Conservation (phyloP, 2,888 invertebrate genomes). For the Cryptus armator region DNA sequence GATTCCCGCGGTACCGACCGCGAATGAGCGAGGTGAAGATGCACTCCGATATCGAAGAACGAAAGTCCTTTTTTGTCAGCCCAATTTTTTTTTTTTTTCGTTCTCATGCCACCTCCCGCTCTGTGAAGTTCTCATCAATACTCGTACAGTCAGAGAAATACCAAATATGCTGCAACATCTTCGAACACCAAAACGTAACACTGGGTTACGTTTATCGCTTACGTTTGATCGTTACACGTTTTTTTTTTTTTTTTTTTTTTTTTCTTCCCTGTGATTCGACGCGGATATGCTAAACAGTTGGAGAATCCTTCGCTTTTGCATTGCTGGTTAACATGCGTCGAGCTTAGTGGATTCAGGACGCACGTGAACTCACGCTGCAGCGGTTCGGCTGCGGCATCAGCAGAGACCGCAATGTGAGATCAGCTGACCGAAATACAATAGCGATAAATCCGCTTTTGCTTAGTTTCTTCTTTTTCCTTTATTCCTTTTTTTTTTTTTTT, state of each 20-base stretch:
- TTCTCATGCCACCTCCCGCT: background rate
- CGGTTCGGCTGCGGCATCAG: conserved; percentile 4
- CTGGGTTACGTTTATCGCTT: background rate
- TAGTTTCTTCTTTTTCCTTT: conserved; percentile 9
- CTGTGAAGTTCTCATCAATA: conserved; percentile 4
- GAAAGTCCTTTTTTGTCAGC: conserved; percentile 41
- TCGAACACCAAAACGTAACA: conserved; percentile 1
- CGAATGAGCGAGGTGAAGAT: conserved; percentile 33
- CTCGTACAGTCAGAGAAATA: background rate
- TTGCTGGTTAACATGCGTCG: background rate
- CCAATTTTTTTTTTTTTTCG: background rate
- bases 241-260: conserved; percentile 13
- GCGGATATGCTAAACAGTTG: conserved; percentile 31
- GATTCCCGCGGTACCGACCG: conserved; percentile 15
- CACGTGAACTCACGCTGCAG: conserved; percentile 16
- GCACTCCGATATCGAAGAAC: conserved; percentile 53
- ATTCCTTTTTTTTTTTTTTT: conserved; percentile 16
- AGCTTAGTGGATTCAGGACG: conserved; percentile 12
- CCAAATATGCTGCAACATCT: conserved; percentile 6
- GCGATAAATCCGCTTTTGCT: conserved; percentile 34
- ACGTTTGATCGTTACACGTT: background rate
- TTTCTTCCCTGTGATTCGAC: conserved; percentile 26
- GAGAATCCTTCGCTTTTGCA: conserved; percentile 23
- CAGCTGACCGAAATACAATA: conserved; percentile 62
- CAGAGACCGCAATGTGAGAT: conserved; percentile 59